phyloP scores from a whole-genome alignment of 2,888 invertebrate species.

The Tricholauxania praeusta region DNA sequence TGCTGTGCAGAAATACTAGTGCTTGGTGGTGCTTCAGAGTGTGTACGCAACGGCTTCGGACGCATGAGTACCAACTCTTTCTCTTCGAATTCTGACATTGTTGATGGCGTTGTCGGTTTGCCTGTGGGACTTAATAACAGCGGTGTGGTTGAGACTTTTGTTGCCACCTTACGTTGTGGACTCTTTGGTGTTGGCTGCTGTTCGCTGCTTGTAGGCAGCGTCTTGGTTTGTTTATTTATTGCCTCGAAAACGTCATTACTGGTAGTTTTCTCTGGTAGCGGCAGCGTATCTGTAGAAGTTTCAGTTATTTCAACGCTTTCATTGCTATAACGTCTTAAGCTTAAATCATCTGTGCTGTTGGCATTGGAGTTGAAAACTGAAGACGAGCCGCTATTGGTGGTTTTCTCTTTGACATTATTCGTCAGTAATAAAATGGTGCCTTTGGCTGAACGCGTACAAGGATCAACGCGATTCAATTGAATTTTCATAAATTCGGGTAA shows the following conservation, averaged over 20 bases:
- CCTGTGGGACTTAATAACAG: slow-evolving; percentile 16
- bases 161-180: slow-evolving; percentile 33
- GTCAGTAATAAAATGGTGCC: slow-evolving; percentile 77
- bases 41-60: slow-evolving; percentile 35
- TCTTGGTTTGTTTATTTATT: slow-evolving; percentile 53
- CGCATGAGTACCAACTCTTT: slow-evolving; percentile 49
- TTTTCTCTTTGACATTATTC: slow-evolving; percentile 57
- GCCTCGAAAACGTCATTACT: slow-evolving; percentile 44
- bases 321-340: slow-evolving; percentile 66
- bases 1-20: not conserved
- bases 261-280: slow-evolving; percentile 43
- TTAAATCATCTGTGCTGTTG: slow-evolving; percentile 59
- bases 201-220: slow-evolving; percentile 49
- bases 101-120: slow-evolving; percentile 9
- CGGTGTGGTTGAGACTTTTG: not conserved
- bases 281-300: slow-evolving; percentile 49
- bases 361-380: slow-evolving; percentile 40
- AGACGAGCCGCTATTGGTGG: not conserved
- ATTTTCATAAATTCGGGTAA: slow-evolving; percentile 79
- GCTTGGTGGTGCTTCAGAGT: slow-evolving; percentile 3
- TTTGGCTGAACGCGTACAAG: slow-evolving; percentile 69
- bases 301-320: slow-evolving; percentile 68
- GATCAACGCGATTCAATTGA: slow-evolving; percentile 78
- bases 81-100: slow-evolving; percentile 47
- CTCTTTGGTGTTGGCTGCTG: slow-evolving; percentile 44